phyloP scores from a whole-genome alignment of 2,888 invertebrate species.

The Hirtodrosophila histrioides region DNA sequence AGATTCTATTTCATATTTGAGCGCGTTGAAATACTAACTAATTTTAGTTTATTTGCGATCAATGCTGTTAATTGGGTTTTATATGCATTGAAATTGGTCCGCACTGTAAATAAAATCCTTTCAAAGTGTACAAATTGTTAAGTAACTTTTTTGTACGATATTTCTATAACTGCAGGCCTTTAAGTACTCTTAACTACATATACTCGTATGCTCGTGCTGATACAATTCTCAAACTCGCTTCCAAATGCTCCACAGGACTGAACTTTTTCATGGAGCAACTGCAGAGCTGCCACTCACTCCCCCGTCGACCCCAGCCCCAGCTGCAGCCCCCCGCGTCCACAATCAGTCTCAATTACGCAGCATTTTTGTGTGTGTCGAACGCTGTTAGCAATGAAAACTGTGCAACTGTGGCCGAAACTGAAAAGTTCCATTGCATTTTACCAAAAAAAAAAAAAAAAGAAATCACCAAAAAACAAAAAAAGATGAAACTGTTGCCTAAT shows the following conservation, averaged over 20 bases:
- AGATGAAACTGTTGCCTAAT: conserved; percentile 78
- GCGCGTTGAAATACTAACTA: background rate
- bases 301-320: background rate
- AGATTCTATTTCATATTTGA: too few species aligned
- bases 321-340: conserved; percentile 41
- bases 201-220: conserved; percentile 19
- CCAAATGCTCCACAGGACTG: conserved; percentile 35
- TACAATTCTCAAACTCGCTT: conserved; percentile 48
- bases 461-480: conserved; percentile 34
- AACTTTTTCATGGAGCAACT: conserved; percentile 46
- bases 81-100: background rate
- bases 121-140: conserved; percentile 25
- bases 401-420: conserved; percentile 60
- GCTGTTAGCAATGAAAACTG: conserved; percentile 75
- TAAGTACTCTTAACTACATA: conserved; percentile 12
- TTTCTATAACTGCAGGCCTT: conserved; percentile 27
- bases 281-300: conserved; percentile 7
- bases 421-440: conserved; percentile 71
- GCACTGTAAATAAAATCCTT: conserved; percentile 1
- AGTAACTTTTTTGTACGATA: conserved; percentile 31
- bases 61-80: background rate
- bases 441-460: conserved; percentile 33
- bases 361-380: conserved; percentile 69
- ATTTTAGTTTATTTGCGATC: background rate
- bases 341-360: conserved; percentile 78